A percentile compares a stretch with the other conserved stretches of the same genome.
phyloP scores from a whole-genome alignment of 1,140 invertebrate genomes.

The Papilio aristodemus region DNA sequence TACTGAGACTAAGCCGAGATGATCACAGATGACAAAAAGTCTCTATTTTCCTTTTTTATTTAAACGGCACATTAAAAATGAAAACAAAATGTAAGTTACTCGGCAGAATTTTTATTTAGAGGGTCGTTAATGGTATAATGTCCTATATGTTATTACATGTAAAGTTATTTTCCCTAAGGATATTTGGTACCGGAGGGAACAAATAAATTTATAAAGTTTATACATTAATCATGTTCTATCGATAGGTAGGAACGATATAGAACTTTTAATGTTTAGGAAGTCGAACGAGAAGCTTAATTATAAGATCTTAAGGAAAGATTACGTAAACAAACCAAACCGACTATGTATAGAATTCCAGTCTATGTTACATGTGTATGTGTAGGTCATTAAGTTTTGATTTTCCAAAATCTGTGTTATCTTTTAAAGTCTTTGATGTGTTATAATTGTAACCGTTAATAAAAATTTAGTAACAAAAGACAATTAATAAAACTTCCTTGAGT shows the following conservation, averaged over 20 bases:
- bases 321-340: not conserved
- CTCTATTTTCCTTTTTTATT: not conserved
- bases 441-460: too few species aligned
- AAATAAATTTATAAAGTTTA: constrained; percentile 11
- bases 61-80: not conserved
- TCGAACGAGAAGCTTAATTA: constrained; percentile 10
- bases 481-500: too few species aligned
- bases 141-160: constrained; percentile 19
- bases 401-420: too few species aligned
- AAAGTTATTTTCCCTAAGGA: not conserved
- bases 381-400: not conserved
- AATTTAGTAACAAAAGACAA: too few species aligned
- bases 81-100: not conserved
- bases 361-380: not conserved
- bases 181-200: not conserved
- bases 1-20: too few species aligned
- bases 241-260: not conserved
- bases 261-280: constrained; percentile 13
- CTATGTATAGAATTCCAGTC: not conserved
- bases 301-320: not conserved
- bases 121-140: constrained; percentile 9
- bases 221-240: constrained; percentile 8
- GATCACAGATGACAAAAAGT: not conserved
- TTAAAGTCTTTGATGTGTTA: too few species aligned
- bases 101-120: too few species aligned